These are phyloP conservation scores for Crematogaster levior DNA, from an alignment of 2,888 invertebrate genomes.

Conservation along the genomic window DNA sequence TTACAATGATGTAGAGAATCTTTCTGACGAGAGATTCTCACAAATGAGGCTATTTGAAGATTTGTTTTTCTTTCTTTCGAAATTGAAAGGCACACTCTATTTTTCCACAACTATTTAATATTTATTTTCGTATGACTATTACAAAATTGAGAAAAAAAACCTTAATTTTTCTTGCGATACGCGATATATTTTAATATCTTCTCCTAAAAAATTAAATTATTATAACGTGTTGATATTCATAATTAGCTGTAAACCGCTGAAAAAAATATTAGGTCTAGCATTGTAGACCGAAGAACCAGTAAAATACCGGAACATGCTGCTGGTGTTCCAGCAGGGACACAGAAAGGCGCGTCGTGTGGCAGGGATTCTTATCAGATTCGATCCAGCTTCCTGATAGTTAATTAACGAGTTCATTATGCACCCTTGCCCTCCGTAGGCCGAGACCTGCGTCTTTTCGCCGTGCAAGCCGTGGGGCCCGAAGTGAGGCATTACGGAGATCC, in stretches of 20 bases:
- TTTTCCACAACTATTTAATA: not conserved
- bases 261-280: not conserved
- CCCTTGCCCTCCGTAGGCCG: conserved; percentile 79
- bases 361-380: conserved; percentile 84
- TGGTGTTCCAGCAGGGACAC: conserved; percentile 69
- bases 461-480: conserved; percentile 77
- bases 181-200: not conserved
- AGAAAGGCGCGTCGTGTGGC: conserved; percentile 83
- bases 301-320: conserved; percentile 60
- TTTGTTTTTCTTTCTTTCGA: not conserved
- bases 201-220: not conserved
- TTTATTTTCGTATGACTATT: not conserved
- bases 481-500: conserved; percentile 85
- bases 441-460: conserved; percentile 71
- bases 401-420: conserved; percentile 86
- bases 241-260: not conserved
- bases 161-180: not conserved
- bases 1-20: not conserved
- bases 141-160: not conserved
- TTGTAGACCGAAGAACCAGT: not conserved
- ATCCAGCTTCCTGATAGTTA: conserved; percentile 85
- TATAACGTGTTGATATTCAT: not conserved
- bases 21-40: not conserved
- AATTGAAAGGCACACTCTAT: not conserved
- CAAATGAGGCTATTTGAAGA: not conserved